These are phyloP conservation scores for Tachycineta bicolor DNA, from an alignment of 2,113 vertebrate genomes.

Conservation along the genomic window DNA sequence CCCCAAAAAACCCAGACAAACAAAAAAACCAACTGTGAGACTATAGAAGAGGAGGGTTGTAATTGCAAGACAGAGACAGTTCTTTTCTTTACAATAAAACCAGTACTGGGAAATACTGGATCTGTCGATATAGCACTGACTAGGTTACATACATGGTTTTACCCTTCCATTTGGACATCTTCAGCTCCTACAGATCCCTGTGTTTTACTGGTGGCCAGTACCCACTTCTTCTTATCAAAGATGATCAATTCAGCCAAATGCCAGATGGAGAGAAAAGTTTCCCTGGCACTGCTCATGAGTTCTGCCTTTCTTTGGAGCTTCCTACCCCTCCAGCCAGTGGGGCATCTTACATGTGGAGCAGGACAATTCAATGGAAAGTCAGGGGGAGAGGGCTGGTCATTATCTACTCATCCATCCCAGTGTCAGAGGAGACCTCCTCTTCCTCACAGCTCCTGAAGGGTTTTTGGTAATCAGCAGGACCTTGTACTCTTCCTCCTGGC, in stretches of 20 bases:
- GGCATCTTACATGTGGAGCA: neutral
- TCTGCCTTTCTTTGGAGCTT: neutral
- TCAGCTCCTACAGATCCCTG: neutral
- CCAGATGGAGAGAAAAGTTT: neutral
- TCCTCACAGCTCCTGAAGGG: slow-evolving; percentile 16
- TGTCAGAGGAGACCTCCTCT: neutral
- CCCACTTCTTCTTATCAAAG: neutral
- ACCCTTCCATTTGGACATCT: neutral
- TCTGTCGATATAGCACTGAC: neutral
- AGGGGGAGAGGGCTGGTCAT: neutral
- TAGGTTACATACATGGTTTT: neutral
- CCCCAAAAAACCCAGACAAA: too few relatives aligned
- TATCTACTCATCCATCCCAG: neutral
- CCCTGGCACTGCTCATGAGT: neutral
- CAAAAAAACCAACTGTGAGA: neutral
- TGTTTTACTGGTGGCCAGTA: neutral
- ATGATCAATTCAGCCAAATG: neutral
- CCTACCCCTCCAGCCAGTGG: neutral
- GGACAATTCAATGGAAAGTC: neutral
- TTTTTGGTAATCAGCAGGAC: slow-evolving; percentile 35
- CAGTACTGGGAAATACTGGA: neutral
- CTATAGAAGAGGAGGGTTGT: neutral
- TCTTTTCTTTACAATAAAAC: neutral
- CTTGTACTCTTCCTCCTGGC: slow-evolving; percentile 58
- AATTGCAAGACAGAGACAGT: neutral